A percentile compares a stretch with the other conserved stretches of the same genome.
Evolutionary conservation across 2,888 invertebrate genomes (phyloP).

Genomic region (Schizaphis graminum): DNA sequence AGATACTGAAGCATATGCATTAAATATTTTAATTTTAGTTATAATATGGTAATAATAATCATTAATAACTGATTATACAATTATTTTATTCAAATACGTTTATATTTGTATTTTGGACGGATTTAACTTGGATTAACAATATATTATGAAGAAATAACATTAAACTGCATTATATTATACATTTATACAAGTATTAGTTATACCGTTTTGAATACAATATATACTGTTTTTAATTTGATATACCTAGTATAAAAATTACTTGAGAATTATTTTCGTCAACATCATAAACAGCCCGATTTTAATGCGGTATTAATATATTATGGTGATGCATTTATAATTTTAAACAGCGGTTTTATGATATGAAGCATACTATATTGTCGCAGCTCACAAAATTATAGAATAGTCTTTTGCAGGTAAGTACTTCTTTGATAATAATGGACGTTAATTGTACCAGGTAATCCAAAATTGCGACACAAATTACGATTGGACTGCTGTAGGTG

Average conservation of each 20-base stretch:
- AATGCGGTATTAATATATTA: neutral
- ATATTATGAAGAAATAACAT: neutral
- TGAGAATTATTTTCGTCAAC: neutral
- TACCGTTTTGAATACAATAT: neutral
- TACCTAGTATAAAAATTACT: neutral
- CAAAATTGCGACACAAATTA: slow-evolving; percentile 35
- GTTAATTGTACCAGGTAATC: neutral
- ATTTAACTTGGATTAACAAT: too few relatives aligned
- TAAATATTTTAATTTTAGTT: neutral
- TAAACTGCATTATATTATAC: neutral
- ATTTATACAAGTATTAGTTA: neutral
- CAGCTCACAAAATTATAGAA: neutral
- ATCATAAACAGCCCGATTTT: neutral
- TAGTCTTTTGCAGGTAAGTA: neutral
- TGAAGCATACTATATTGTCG: neutral
- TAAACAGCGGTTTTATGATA: neutral
- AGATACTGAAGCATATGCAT: neutral
- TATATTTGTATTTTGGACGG: too few relatives aligned
- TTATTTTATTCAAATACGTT: neutral
- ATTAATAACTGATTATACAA: neutral
- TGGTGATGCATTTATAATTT: neutral
- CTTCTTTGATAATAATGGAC: neutral
- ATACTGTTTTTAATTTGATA: neutral
- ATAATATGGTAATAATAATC: neutral
- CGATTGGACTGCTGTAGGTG: neutral